Evolutionary conservation across 2,888 invertebrate genomes (phyloP), one percentile per base, ranked within the genome.

Genomic region (Villa cingulata): DNA sequence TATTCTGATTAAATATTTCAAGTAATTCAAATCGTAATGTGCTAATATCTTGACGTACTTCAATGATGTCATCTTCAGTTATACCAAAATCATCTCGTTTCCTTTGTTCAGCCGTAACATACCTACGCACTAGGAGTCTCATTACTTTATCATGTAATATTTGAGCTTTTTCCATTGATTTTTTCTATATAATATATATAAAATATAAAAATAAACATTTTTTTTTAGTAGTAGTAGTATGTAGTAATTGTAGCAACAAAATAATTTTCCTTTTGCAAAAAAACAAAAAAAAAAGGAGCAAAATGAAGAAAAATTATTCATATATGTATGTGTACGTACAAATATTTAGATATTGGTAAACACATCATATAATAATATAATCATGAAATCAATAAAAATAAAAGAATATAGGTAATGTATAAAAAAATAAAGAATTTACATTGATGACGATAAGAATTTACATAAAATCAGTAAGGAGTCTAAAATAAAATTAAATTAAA

Each of bases 31-130:
- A 96, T 53, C 92, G 76, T 55, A 96, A 76, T 5, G 91, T 86
- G n/a, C 91, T 92, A 53, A 96, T 92, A 64, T 96, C 96, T 62
- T 96, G 95, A 58, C 96, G 79, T 59, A 96, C 90, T 73, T 97
- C 97, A 79, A 94, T 94, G 54, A 97, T 88, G 67, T 97, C 96
- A 68, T 97, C 97, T 64, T 96, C 96, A 0, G 90, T 92, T 20
- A 96, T 87, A 10, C 90, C 89, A 51, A 83, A 86, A 46, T 91
- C 89, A 63, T 95, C 92, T 43, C 89, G 77, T 54, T 87, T 89
- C 40, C 86, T 72, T 65, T 90, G 90, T 64, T 89, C 89, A 0
- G 86, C 82, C 0, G 87, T 90, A 16, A 96, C 84, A 72, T 92
- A 96, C 36, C 96, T 78, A 46, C 91, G 79, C 20, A 96, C 84